Conservation (phyloP, 2,888 invertebrate genomes). For the Volucella zonaria region DNA sequence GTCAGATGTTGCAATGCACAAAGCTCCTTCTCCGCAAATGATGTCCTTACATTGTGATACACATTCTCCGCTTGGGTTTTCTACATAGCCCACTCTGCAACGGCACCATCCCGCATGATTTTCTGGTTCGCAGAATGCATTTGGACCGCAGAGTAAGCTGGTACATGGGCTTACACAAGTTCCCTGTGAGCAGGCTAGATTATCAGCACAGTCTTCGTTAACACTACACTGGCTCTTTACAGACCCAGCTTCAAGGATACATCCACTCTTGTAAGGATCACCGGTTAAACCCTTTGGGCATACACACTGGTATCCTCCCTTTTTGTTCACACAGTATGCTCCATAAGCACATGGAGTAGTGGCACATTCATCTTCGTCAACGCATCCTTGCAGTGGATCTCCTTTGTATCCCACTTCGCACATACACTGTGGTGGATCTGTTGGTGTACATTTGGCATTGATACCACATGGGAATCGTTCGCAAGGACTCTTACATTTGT, state of each 20-base stretch:
- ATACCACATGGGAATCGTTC: slow-evolving; percentile 95
- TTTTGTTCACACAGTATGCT: slow-evolving; percentile 93
- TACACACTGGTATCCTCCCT: slow-evolving; percentile 92
- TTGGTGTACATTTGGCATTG: slow-evolving; percentile 94
- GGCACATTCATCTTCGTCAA: slow-evolving; percentile 93
- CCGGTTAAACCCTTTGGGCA: slow-evolving; percentile 93
- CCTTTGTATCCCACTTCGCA: slow-evolving; percentile 94
- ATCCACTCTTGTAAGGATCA: slow-evolving; percentile 93
- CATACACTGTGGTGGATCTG: slow-evolving; percentile 94
- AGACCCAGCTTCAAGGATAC: slow-evolving; percentile 85
- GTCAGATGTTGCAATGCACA: slow-evolving; percentile 91
- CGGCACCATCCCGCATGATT: slow-evolving; percentile 95
- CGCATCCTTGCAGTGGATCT: slow-evolving; percentile 92
- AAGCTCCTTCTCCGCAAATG: slow-evolving; percentile 91
- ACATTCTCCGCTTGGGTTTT: slow-evolving; percentile 91
- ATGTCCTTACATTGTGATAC: slow-evolving; percentile 86
- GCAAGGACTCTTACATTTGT: slow-evolving; percentile 95
- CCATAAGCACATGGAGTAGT: slow-evolving; percentile 93
- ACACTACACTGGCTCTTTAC: slow-evolving; percentile 87
- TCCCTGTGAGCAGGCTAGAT: slow-evolving; percentile 90
- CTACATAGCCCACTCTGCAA: slow-evolving; percentile 91
- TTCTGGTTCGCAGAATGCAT: slow-evolving; percentile 94
- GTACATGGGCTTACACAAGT: slow-evolving; percentile 92
- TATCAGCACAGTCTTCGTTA: slow-evolving; percentile 91
- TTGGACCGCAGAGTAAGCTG: slow-evolving; percentile 89